phyloP scores from a whole-genome alignment of 1,140 invertebrate genomes.

The Achatina immaculata region DNA sequence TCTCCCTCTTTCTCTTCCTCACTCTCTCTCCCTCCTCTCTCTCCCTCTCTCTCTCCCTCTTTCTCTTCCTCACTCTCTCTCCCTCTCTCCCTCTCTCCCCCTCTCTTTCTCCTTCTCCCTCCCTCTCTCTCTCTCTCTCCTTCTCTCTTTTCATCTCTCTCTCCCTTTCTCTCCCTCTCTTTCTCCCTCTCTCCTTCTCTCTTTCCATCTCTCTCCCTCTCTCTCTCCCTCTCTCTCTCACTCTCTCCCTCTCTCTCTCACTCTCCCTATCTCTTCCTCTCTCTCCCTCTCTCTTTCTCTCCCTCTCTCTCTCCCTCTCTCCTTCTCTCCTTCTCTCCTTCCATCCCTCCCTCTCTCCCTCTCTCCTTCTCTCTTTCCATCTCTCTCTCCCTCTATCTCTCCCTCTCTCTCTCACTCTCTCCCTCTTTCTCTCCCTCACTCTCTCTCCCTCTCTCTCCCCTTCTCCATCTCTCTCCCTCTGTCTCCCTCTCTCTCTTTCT shows the following conservation, averaged over 20 bases:
- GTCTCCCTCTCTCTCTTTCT: too few relatives aligned
- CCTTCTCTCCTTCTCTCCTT: not conserved
- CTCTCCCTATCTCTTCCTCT: not conserved
- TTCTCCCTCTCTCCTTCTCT: not conserved
- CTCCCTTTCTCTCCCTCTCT: not conserved
- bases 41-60: too few relatives aligned
- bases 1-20: too few relatives aligned
- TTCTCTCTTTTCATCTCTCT: too few relatives aligned
- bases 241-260: not conserved
- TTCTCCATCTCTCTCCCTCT: too few relatives aligned
- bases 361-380: too few relatives aligned
- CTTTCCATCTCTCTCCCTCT: too few relatives aligned
- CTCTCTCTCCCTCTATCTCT: too few relatives aligned
- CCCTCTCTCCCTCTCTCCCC: not conserved
- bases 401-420: too few relatives aligned
- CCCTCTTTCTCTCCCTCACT: not conserved
- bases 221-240: too few relatives aligned
- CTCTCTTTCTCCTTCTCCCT: not conserved
- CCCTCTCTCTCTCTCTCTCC: not conserved
- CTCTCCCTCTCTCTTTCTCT: not conserved
- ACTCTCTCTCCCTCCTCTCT: not conserved
- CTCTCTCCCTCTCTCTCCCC: not conserved
- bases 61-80: too few relatives aligned
- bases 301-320: not conserved
- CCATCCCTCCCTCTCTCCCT: too few relatives aligned